These are phyloP conservation scores for Ornithoptera alexandrae DNA, from an alignment of 2,888 invertebrate genomes.

Conservation along the genomic window DNA sequence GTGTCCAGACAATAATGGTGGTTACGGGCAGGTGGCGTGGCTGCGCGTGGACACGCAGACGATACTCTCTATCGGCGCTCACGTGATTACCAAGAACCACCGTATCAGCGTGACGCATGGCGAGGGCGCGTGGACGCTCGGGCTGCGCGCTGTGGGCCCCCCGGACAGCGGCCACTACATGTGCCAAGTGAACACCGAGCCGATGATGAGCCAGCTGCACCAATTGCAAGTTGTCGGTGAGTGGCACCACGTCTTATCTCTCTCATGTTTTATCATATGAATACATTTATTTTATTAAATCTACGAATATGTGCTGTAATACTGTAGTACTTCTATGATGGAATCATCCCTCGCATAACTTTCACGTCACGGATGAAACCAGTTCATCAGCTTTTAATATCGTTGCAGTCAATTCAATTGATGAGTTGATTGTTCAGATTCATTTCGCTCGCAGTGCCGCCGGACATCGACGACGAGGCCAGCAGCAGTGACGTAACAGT, in stretches of 20 bases:
- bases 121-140: slow-evolving; percentile 90
- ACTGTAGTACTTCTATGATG: too few species aligned
- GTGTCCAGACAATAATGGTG: not conserved
- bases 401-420: too few species aligned
- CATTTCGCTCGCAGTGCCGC: slow-evolving; percentile 81
- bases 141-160: slow-evolving; percentile 88
- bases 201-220: slow-evolving; percentile 76
- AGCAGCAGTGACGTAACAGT: slow-evolving; percentile 88
- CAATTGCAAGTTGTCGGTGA: slow-evolving; percentile 68
- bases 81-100: slow-evolving; percentile 94
- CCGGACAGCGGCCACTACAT: slow-evolving; percentile 91
- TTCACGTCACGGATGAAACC: too few species aligned
- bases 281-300: too few species aligned
- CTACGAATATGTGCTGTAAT: too few species aligned
- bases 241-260: slow-evolving; percentile 32
- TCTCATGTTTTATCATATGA: too few species aligned
- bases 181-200: slow-evolving; percentile 81
- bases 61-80: slow-evolving; percentile 91
- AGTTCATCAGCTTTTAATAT: too few species aligned
- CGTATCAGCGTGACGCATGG: slow-evolving; percentile 89
- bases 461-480: slow-evolving; percentile 87
- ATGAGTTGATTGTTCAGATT: not conserved
- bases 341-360: too few species aligned
- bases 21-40: slow-evolving; percentile 88
- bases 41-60: slow-evolving; percentile 94